Evolutionary conservation across 2,888 invertebrate genomes (phyloP).

Genomic region (Lampropteryx suffumata): DNA sequence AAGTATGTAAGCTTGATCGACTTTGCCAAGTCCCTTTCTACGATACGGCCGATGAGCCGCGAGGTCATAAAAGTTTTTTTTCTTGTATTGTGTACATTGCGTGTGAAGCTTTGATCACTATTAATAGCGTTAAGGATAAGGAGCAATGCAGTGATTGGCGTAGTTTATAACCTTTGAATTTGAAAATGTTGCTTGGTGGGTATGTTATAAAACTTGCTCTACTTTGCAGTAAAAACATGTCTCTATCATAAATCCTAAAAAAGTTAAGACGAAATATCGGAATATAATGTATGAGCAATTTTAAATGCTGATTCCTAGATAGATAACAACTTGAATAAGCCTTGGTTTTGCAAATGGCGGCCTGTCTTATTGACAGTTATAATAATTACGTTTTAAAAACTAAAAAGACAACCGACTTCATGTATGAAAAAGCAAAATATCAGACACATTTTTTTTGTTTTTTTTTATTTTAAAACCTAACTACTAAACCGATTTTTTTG

Average conservation of each 20-base stretch:
- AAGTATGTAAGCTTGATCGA: conserved; percentile 58
- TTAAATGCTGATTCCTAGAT: conserved; percentile 57
- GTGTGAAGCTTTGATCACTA: conserved; percentile 1
- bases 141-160: too few relatives aligned
- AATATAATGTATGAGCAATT: conserved; percentile 50
- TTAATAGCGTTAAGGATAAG: too few relatives aligned
- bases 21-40: conserved; percentile 33
- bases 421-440: too few relatives aligned
- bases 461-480: too few relatives aligned
- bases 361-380: neutral
- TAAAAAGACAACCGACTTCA: too few relatives aligned
- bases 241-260: conserved; percentile 4
- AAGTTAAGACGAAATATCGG: conserved; percentile 11
- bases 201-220: neutral
- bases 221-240: neutral
- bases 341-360: neutral
- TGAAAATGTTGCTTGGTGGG: too few relatives aligned
- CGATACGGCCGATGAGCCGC: conserved; percentile 27
- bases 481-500: too few relatives aligned
- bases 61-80: conserved; percentile 13
- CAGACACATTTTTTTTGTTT: too few relatives aligned
- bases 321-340: conserved; percentile 48
- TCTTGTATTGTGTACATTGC: conserved; percentile 9
- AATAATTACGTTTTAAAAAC: too few relatives aligned
- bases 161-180: too few relatives aligned